Evolutionary conservation across 2,113 vertebrate genomes (phyloP), one percentile per base, ranked within the genome.

Genomic region (Micronycteris hirsuta): DNA sequence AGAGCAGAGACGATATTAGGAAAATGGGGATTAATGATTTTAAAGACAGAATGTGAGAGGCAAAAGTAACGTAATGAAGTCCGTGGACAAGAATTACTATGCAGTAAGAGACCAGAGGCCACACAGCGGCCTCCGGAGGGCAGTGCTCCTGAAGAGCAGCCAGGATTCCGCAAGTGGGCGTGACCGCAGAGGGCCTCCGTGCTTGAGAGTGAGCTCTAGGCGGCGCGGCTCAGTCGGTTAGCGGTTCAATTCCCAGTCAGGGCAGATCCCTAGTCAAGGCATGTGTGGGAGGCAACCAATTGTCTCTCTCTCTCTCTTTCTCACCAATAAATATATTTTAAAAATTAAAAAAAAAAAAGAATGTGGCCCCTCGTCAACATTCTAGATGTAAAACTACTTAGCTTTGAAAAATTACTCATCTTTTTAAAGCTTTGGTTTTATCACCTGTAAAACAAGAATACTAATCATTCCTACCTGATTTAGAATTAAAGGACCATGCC

Each of bases 391-490:
- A 47, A 73, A 63, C 31, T 67, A 38, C 43, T 47, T 24, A 33
- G 6, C 38, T 86, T 12, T 4, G 33, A 67, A 63, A 84, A 54
- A 68, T 22, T 8, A 28, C 61, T 70, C 28, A 77, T 13, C 68
- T 93, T 26, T 84, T 78, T 52, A 33, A 84, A 83, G 36, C 77
- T 88, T 76, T 68, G 41, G 33, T 8, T 41, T 76, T 83, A 76
- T 58, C 47, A 74, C 17, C 38, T 83, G 0, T 88, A 20, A 87
- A 82, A 43, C 49, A 43, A 3, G 31, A 13, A 26, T 54, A 49
- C 2, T 5, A 11, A 61, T 63, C 31, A 54, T 33, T 36, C 31
- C 28, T 71, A 19, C 31, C 12, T 89, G 24, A 65, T 54, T 38
- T 17, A 58, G 61, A 84, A 61, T 83, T 36, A 76, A 95, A 71